phyloP scores from a whole-genome alignment of 2,888 invertebrate species.

The Stegophylla sp. region DNA sequence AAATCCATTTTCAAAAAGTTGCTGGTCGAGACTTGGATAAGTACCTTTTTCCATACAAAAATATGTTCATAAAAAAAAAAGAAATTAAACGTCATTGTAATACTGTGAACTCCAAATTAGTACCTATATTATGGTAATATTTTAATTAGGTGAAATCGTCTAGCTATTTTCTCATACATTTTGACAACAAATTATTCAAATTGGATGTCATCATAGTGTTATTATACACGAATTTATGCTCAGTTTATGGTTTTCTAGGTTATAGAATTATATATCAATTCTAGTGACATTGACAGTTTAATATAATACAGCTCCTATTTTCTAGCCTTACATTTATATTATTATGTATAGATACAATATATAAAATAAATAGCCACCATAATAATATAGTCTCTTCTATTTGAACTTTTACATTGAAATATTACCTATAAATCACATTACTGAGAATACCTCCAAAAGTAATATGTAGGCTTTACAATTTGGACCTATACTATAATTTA shows the following conservation, averaged over 20 bases:
- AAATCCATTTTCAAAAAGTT: too few species aligned
- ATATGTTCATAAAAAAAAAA: too few species aligned
- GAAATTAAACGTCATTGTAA: too few species aligned
- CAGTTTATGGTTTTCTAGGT: conserved; percentile 19
- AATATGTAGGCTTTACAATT: too few species aligned
- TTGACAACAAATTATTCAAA: not conserved
- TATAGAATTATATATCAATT: not conserved
- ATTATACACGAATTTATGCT: not conserved
- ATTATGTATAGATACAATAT: not conserved
- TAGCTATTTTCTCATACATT: not conserved
- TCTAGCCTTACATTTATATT: not conserved
- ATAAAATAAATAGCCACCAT: not conserved
- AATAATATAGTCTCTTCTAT: too few species aligned
- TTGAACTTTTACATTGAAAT: too few species aligned
- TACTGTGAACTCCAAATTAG: not conserved
- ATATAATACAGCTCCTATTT: not conserved
- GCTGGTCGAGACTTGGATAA: too few species aligned
- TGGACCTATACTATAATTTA: too few species aligned
- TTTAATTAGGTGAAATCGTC: not conserved
- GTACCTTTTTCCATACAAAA: too few species aligned
- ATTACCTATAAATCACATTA: too few species aligned
- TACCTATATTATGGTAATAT: not conserved
- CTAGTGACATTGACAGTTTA: not conserved
- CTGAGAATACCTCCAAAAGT: too few species aligned
- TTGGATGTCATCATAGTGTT: not conserved